Evolutionary conservation across 2,888 invertebrate species (phyloP).

Genomic region (Drosophila colorata): DNA sequence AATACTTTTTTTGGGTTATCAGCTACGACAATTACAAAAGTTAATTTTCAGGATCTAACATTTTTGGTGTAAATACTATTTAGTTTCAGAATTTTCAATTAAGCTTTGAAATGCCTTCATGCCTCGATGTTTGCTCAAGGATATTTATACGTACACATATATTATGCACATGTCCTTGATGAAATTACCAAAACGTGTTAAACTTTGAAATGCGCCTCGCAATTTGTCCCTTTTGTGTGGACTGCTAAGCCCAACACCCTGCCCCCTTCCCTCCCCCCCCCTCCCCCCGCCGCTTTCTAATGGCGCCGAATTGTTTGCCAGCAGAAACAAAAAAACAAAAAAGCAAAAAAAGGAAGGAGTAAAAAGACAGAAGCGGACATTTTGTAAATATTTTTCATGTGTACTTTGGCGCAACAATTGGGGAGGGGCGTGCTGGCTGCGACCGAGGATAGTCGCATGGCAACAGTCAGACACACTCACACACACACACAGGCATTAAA

Average conservation of each 20-base stretch:
- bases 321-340: constrained; percentile 30
- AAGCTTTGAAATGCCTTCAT: constrained; percentile 7
- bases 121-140: constrained; percentile 5
- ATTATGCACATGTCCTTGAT: constrained; percentile 64
- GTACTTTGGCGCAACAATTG: constrained; percentile 59
- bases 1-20: too few species aligned
- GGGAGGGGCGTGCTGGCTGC: constrained; percentile 5
- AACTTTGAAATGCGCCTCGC: constrained; percentile 61
- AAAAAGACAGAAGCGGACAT: constrained; percentile 41
- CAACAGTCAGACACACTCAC: constrained; percentile 35
- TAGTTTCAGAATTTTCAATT: constrained; percentile 8
- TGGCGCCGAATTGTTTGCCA: constrained; percentile 71
- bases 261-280: neutral
- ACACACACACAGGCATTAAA: neutral
- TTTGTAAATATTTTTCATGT: constrained; percentile 72
- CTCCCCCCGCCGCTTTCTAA: constrained; percentile 30
- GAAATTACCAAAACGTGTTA: constrained; percentile 73
- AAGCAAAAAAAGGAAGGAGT: neutral
- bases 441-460: constrained; percentile 40
- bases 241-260: constrained; percentile 3
- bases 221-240: constrained; percentile 34
- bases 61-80: constrained; percentile 4
- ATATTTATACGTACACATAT: constrained; percentile 18
- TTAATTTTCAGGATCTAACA: neutral
- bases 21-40: neutral